Conservation (phyloP, 2,888 invertebrate species). For the Leptinotarsa tumamoca region DNA sequence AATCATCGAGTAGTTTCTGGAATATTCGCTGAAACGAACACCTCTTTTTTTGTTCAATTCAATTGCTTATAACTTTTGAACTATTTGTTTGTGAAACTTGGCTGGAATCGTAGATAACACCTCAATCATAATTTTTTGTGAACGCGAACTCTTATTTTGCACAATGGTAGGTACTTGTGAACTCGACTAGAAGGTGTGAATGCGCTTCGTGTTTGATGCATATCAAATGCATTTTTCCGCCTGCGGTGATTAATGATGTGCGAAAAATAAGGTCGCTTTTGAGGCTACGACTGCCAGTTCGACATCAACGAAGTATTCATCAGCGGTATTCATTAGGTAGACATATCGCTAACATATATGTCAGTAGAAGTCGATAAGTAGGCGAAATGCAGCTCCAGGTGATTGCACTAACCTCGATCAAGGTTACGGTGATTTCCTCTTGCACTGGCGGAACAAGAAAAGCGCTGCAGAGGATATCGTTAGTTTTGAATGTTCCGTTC, state of each 20-base stretch:
- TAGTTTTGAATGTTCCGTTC: too few relatives aligned
- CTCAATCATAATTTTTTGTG: too few relatives aligned
- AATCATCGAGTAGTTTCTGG: too few relatives aligned
- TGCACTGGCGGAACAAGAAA: constrained; percentile 43
- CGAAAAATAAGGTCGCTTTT: constrained; percentile 31
- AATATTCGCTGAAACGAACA: too few relatives aligned
- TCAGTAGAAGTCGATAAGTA: constrained; percentile 59
- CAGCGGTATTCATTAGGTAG: constrained; percentile 24
- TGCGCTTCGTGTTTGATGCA: constrained; percentile 22
- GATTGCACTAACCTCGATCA: constrained; percentile 65
- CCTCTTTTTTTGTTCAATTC: too few relatives aligned
- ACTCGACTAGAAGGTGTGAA: not conserved
- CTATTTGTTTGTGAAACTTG: too few relatives aligned
- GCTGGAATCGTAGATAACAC: too few relatives aligned
- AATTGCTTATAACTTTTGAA: too few relatives aligned
- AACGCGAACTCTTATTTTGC: too few relatives aligned
- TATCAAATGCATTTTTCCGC: constrained; percentile 34
- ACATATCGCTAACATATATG: constrained; percentile 55
- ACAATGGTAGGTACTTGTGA: too few relatives aligned
- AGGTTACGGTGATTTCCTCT: constrained; percentile 62
- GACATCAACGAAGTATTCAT: constrained; percentile 10
- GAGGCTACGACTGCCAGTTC: constrained; percentile 14
- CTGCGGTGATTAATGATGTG: constrained; percentile 33
- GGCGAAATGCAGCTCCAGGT: constrained; percentile 64
- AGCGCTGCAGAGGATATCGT: not conserved